A percentile compares a stretch with the other conserved stretches of the same genome.
These are phyloP conservation scores for Epinephelus lanceolatus DNA, from an alignment of 2,113 vertebrate genomes.

Conservation along the genomic window DNA sequence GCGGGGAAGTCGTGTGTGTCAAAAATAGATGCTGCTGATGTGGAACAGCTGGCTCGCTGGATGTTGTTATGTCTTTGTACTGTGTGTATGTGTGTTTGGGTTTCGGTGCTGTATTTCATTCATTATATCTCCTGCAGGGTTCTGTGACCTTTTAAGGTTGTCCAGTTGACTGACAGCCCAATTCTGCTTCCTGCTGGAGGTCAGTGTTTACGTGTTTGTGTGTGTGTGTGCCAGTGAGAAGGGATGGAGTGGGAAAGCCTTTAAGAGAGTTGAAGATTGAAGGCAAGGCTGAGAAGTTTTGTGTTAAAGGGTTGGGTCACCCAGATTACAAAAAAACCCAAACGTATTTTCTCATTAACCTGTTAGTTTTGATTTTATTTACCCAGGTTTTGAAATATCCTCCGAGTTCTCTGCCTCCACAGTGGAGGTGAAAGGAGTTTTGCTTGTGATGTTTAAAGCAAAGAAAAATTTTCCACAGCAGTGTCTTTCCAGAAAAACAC, in stretches of 20 bases:
- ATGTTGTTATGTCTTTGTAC: slow-evolving; percentile 16
- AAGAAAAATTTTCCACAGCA: not conserved
- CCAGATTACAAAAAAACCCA: not conserved
- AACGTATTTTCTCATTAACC: not conserved
- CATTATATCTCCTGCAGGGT: slow-evolving; percentile 67
- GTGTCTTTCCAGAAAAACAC: not conserved
- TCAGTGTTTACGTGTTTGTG: slow-evolving; percentile 55
- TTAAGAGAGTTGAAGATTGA: not conserved
- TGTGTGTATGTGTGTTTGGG: slow-evolving; percentile 19
- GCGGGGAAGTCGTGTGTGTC: slow-evolving; percentile 33
- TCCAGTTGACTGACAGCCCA: slow-evolving; percentile 74
- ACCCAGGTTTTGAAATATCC: not conserved
- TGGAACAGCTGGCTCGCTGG: slow-evolving; percentile 58
- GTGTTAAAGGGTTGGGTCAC: not conserved
- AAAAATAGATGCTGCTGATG: slow-evolving; percentile 42
- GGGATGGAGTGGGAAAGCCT: not conserved
- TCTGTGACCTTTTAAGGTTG: slow-evolving; percentile 73
- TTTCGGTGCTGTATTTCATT: slow-evolving; percentile 57
- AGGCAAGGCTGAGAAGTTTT: not conserved
- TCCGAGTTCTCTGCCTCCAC: not conserved
- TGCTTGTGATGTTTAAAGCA: not conserved
- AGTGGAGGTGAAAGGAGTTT: not conserved
- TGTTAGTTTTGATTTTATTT: not conserved
- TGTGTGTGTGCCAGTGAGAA: slow-evolving; percentile 7
- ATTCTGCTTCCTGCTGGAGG: slow-evolving; percentile 72